phyloP scores from a whole-genome alignment of 2,888 invertebrate species.

The Erebia ligea region DNA sequence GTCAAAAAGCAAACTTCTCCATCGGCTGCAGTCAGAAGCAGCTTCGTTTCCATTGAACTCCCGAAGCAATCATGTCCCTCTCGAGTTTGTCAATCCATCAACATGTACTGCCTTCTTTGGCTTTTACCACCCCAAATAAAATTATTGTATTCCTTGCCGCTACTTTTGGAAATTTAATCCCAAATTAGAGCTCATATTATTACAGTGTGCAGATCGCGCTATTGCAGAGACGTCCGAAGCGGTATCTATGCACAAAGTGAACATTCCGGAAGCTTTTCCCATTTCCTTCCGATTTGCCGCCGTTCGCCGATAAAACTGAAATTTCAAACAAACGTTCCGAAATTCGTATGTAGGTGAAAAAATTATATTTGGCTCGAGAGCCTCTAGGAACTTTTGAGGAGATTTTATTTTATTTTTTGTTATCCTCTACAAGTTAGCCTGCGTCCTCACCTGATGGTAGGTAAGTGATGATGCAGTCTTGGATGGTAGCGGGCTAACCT shows the following conservation, averaged over 20 bases:
- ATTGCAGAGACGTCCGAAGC: slow-evolving; percentile 6
- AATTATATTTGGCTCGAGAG: background rate
- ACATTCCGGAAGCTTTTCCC: slow-evolving; percentile 18
- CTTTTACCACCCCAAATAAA: too few relatives aligned
- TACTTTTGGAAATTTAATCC: background rate
- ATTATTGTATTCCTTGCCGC: background rate
- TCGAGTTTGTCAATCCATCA: too few relatives aligned
- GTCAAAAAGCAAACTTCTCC: too few relatives aligned
- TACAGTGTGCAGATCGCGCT: slow-evolving; percentile 4
- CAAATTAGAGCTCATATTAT: background rate
- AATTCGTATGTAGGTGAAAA: background rate
- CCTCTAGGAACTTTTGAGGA: background rate
- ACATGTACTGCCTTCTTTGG: too few relatives aligned
- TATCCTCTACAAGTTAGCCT: too few relatives aligned
- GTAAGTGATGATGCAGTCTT: too few relatives aligned
- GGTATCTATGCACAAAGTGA: slow-evolving; percentile 16
- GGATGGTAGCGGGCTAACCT: too few relatives aligned
- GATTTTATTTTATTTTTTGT: too few relatives aligned
- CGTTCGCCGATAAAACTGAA: slow-evolving; percentile 20
- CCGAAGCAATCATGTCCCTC: too few relatives aligned
- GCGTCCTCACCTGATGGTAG: too few relatives aligned
- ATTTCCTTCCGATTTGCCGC: slow-evolving; percentile 12
- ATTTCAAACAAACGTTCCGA: slow-evolving; percentile 15
- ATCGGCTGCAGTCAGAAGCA: too few relatives aligned
- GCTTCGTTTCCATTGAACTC: too few relatives aligned